Base-by-base conservation (phyloP, 2,888 invertebrate genomes). In the Mesodorylaimus sp. region DNA sequence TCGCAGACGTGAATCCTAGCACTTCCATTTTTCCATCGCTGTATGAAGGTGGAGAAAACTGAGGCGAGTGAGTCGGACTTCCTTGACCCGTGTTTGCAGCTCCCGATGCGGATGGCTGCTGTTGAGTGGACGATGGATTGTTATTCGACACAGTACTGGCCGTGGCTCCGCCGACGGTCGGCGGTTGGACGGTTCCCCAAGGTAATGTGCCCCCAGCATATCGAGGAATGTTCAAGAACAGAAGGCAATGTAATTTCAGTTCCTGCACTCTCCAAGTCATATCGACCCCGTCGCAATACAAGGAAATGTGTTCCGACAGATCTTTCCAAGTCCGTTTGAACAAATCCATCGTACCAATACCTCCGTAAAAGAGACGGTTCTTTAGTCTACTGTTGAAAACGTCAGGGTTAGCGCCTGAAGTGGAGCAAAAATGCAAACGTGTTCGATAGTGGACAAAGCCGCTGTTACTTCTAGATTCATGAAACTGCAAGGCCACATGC, bases 11-110 rank as follows among this genome's bases (percentile, higher is more conserved):
- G 61, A 95, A 77, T 48, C 95, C 95, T 53, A 95, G 84, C 53
- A 95, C 89, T 77, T 95, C 95, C 63, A 95, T 83, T 56, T 85
- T 76, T 32, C 91, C 91, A 70, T 95, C 95, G 67, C 91, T 88
- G 45, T 87, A 88, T 29, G 81, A 77, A 48, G 87, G 87, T 7
- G 65, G 63, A 61, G 85, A 69, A 65, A 73, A 68, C 52, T 67
- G 83, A 48, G 75, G 74, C 50, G 78, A 75, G 45, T 83, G 63
- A 24, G n/a, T 7, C 2, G 66, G n/a, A 13, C 48, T 16, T 7
- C 16, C n/a, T 7, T 28, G 5, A 24, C 23, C 45, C 5, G 16
- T 21, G 19, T 7, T 29, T 19, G 23, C 58, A 58, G 5, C 59
- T 60, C 36, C n/a, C n/a, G n/a, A n/a, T n/a, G n/a, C n/a, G 24